phyloP scores from a whole-genome alignment of 2,113 vertebrate genomes.

The Rhabdomys dilectus region DNA sequence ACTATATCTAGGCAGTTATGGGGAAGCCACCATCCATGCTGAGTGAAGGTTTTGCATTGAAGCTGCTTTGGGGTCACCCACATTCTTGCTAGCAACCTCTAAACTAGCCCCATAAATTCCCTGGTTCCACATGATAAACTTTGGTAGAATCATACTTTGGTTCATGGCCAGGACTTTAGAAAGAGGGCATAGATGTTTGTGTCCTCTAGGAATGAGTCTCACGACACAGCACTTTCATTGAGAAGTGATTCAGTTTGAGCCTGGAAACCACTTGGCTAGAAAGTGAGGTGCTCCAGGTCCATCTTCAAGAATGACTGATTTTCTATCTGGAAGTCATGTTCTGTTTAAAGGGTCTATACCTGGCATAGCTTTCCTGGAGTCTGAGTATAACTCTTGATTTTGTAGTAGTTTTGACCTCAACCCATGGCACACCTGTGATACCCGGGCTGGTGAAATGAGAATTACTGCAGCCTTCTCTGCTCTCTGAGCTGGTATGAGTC shows the following conservation, averaged over 20 bases:
- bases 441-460: neutral
- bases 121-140: neutral
- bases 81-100: neutral
- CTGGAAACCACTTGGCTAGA: neutral
- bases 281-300: neutral
- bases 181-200: neutral
- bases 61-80: neutral
- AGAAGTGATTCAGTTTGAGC: neutral
- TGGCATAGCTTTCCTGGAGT: neutral
- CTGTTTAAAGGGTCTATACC: neutral
- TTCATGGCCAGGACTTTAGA: no score
- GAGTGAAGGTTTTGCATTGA: neutral
- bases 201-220: neutral
- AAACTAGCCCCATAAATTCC: neutral
- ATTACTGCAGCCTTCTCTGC: neutral
- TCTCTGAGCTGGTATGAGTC: neutral
- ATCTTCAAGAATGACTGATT: neutral
- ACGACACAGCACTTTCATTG: neutral
- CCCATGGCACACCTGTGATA: neutral
- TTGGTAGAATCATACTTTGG: neutral
- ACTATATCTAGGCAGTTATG: neutral
- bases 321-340: neutral
- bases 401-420: conserved; percentile 2
- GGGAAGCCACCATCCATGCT: no score
- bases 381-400: neutral